A percentile compares a stretch with the other conserved stretches of the same genome.
Conservation (phyloP, 2,113 vertebrate species). For the Fulmarus glacialis region DNA sequence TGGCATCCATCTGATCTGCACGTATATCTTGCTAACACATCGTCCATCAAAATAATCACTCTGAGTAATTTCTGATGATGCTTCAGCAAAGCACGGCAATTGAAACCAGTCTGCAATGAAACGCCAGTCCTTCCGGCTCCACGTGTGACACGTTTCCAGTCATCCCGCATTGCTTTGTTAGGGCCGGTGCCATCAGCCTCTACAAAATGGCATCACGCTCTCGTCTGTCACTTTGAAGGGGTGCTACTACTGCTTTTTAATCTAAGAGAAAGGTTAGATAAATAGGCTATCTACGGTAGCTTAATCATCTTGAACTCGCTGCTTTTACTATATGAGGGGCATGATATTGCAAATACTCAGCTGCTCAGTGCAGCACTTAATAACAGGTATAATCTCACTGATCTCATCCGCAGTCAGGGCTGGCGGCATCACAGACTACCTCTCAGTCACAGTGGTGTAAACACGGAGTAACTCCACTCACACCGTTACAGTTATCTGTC, state of each 20-base stretch:
- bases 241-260: neutral
- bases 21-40: accelerated
- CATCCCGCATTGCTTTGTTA: neutral
- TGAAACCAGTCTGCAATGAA: neutral
- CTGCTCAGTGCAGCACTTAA: neutral
- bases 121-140: neutral
- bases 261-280: neutral
- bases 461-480: neutral
- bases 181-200: neutral
- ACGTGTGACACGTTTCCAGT: neutral
- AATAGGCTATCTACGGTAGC: accelerated
- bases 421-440: neutral
- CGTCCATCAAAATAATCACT: neutral
- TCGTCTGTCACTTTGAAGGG: neutral
- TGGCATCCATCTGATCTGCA: neutral
- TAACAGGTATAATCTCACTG: neutral
- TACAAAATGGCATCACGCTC: neutral
- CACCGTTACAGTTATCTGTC: accelerated
- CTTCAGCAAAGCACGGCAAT: neutral
- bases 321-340: neutral
- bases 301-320: accelerated
- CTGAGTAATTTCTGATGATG: neutral
- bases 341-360: accelerated
- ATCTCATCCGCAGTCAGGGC: neutral
- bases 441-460: neutral